phyloP scores from a whole-genome alignment of 2,888 invertebrate species.

The Pyrocoelia pectoralis region DNA sequence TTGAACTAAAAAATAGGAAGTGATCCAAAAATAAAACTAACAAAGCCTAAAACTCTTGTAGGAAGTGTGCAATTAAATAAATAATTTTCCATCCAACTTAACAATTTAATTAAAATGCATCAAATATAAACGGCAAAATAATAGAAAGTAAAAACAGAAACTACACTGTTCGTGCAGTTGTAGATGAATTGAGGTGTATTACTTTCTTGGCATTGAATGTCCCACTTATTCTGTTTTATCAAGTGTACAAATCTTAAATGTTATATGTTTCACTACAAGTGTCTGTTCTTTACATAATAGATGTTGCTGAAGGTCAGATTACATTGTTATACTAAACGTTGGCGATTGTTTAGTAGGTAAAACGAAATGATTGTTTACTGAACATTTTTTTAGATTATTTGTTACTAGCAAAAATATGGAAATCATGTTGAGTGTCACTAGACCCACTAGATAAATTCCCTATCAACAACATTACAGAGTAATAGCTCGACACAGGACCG shows the following conservation, averaged over 20 bases:
- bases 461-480: too few relatives aligned
- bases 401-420: too few relatives aligned
- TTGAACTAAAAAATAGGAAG: too few relatives aligned
- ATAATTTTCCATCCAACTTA: background rate
- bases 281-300: background rate
- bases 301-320: background rate
- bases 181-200: background rate
- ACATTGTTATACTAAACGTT: too few relatives aligned
- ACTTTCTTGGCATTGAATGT: conserved; percentile 1
- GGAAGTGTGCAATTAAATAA: conserved; percentile 3
- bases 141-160: background rate
- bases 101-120: background rate
- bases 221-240: background rate
- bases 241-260: background rate
- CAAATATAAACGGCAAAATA: background rate
- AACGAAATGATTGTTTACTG: too few relatives aligned
- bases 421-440: too few relatives aligned
- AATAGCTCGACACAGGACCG: too few relatives aligned
- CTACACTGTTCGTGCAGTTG: background rate
- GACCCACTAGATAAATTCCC: too few relatives aligned
- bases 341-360: too few relatives aligned
- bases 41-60: too few relatives aligned
- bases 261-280: background rate
- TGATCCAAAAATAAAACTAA: too few relatives aligned
- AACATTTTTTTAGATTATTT: too few relatives aligned